A percentile compares a stretch with the other conserved stretches of the same genome.
phyloP scores from a whole-genome alignment of 2,888 invertebrate genomes.

The Dolichomitus sp. region DNA sequence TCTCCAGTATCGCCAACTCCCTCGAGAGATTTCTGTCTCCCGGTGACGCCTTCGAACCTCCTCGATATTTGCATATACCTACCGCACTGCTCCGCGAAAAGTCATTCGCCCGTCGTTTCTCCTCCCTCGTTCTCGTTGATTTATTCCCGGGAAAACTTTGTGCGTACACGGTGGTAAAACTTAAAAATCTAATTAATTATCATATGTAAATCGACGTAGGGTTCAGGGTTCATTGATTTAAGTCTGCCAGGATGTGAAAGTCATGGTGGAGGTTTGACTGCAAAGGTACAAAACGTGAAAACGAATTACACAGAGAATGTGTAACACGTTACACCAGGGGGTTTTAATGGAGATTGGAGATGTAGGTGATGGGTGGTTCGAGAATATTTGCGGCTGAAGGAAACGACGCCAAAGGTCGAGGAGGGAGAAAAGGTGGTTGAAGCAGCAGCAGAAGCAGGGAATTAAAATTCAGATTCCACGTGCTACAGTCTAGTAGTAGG shows the following conservation, averaged over 20 bases:
- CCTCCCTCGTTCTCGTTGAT: slow-evolving; percentile 45
- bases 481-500: slow-evolving; percentile 75
- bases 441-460: slow-evolving; percentile 69
- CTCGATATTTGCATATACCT: slow-evolving; percentile 67
- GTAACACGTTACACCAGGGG: slow-evolving; percentile 15
- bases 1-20: slow-evolving; percentile 43
- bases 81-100: slow-evolving; percentile 45
- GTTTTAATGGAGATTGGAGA: slow-evolving; percentile 52
- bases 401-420: slow-evolving; percentile 48
- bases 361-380: slow-evolving; percentile 1
- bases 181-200: slow-evolving; percentile 64
- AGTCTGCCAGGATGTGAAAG: slow-evolving; percentile 24
- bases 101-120: slow-evolving; percentile 54
- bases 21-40: slow-evolving; percentile 55
- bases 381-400: slow-evolving; percentile 50
- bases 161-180: slow-evolving; percentile 41
- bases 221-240: slow-evolving; percentile 51
- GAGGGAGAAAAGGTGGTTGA: slow-evolving; percentile 32
- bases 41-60: slow-evolving; percentile 59
- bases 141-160: slow-evolving; percentile 59
- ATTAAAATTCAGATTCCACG: slow-evolving; percentile 84
- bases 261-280: slow-evolving; percentile 6
- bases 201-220: slow-evolving; percentile 46
- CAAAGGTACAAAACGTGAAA: slow-evolving; percentile 1
- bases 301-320: slow-evolving; percentile 26